phyloP scores from a whole-genome alignment of 2,113 vertebrate genomes.

The Phyllostomus discolor region DNA sequence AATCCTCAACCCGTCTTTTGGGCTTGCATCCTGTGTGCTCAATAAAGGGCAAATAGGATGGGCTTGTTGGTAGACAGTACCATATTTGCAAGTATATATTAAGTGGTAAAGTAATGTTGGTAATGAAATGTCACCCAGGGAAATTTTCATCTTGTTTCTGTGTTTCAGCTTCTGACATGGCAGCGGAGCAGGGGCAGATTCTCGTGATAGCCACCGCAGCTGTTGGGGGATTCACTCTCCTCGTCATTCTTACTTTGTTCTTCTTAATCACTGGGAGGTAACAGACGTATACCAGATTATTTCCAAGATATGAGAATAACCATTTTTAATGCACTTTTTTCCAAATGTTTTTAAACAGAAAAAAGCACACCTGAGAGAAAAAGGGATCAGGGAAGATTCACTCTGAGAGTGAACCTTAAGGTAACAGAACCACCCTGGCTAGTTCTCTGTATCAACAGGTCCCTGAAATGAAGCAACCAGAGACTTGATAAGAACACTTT shows the following conservation, averaged over 20 bases:
- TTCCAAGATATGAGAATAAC: neutral
- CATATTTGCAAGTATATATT: neutral
- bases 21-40: neutral
- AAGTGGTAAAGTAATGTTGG: neutral
- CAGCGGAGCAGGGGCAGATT: slow-evolving; percentile 94
- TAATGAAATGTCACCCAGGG: neutral
- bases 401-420: neutral
- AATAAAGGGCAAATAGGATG: neutral
- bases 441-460: neutral
- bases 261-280: slow-evolving; percentile 97
- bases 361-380: neutral
- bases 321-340: neutral
- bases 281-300: slow-evolving; percentile 23
- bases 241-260: slow-evolving; percentile 95
- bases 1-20: neutral
- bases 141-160: slow-evolving; percentile 50
- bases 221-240: slow-evolving; percentile 94
- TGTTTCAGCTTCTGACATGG: slow-evolving; percentile 92
- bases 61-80: neutral
- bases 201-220: slow-evolving; percentile 94
- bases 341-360: neutral
- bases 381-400: neutral
- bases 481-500: neutral
- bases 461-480: neutral
- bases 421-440: neutral